Base-by-base conservation (phyloP, 2,888 invertebrate species). In the Prosopocoilus inquinatus region DNA sequence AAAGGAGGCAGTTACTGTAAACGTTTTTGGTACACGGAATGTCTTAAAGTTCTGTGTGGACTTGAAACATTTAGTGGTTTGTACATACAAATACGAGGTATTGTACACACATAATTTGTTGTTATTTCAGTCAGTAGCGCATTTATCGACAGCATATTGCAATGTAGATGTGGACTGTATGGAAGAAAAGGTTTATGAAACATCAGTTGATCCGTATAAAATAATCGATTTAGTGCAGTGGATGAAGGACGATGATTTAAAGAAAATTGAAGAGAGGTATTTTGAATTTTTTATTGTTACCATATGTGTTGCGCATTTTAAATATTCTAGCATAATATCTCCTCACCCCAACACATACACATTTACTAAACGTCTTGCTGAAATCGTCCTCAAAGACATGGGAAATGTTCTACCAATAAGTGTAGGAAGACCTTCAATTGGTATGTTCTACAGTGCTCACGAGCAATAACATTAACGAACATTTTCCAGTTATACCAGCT, bases 331-430 rank as follows among this genome's bases (percentile, higher is more conserved):
- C 4, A 2, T 20, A 20, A 20, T 20, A 20, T 20, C 20, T 3
- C 20, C 20, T 20, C 20, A 20, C 4, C 97, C 97, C 0, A 98
- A 98, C 75, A 96, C 96, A 1, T 97, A 98, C 77, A 94, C 96
- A 0, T 94, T 91, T 78, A 95, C 94, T n/a, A 98, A 97, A 78
- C 88, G 93, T 11, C 77, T 97, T 56, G 91, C 94, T 0, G 97
- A 98, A 78, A 86, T 89, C 63, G 5, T 55, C 9, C 39, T 44
- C 2, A 38, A 43, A 2, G 38, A 50, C 15, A 72, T 95, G 56
- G 86, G 96, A 1, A 89, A 89, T 67, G 83, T 82, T 62, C 79
- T 94, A 52, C 96, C 96, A 0, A 82, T 91, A 12, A 89, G 87
- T 45, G 87, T 97, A 58, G 88, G 91, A 3, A 80, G 97, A 69